Base-by-base conservation (phyloP, 1,140 invertebrate genomes). In the Ceratosolen fusciceps region DNA sequence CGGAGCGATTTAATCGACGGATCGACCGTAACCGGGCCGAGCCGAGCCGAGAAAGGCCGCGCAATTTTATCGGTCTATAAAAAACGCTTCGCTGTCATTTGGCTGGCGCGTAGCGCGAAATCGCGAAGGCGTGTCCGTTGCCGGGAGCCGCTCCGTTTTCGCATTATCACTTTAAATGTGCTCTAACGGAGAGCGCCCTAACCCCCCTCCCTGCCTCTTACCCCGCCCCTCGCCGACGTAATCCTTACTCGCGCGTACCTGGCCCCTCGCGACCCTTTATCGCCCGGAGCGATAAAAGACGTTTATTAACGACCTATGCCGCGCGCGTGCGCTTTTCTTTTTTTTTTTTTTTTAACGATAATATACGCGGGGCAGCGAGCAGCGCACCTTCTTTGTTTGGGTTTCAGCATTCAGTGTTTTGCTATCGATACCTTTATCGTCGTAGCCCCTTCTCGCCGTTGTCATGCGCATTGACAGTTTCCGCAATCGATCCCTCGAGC, bases 231-330 rank as follows among this genome's bases (percentile, higher is more conserved):
- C 14, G 19, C 7, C 21, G 54, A 37, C 8, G 19, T 19, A 49
- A 62, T 19, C 56, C 47, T 75, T 62, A 62, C 73, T 49, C 49
- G 12, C 65, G 12, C 56, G 47, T 74, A 31, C 24, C 81, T n/a
- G 54, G 80, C 74, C 58, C 74, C 80, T 76, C n/a, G 9, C 5
- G 49, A n/a, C n/a, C n/a, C n/a, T n/a, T n/a, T n/a, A n/a, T n/a
- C n/a, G n/a, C n/a, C n/a, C n/a, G n/a, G n/a, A n/a, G 62, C 49
- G 47, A 47, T 62, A 43, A 60, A 52, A 75, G 56, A 31, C 19
- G 37, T 65, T 65, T 62, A 74, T 65, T 79, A 58, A 65, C 31
- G 47, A 65, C 60, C 26, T 49, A 2, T 26, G n/a, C 43, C 29
- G 3, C 43, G 24, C 39, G 24, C 68, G 47, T 34, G 54, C 24